Evolutionary conservation across 2,797 vertebrate genomes (phyloP).

Genomic region (Siniperca obscura): DNA sequence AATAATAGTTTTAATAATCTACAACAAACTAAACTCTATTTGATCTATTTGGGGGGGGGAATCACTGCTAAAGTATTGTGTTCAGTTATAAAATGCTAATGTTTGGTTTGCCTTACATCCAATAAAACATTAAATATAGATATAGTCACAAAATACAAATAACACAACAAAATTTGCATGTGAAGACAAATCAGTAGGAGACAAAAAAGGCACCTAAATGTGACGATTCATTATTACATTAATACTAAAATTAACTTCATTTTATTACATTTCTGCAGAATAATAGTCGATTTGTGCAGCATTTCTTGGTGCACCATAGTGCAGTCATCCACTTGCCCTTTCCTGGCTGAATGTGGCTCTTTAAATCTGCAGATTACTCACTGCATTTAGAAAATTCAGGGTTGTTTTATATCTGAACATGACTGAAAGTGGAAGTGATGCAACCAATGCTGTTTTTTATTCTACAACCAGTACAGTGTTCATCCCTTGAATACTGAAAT

Average conservation of each 20-base stretch:
- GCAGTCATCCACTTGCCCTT: background rate
- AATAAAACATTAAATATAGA: no score
- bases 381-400: background rate
- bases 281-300: background rate
- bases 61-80: no score
- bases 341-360: background rate
- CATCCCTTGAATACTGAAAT: constrained; percentile 26
- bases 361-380: background rate
- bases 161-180: no score
- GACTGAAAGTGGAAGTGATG: constrained; percentile 13
- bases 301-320: background rate
- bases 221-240: no score
- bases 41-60: no score
- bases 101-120: no score
- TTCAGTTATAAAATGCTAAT: no score
- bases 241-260: background rate
- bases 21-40: no score
- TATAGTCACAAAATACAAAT: no score
- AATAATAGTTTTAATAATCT: no score
- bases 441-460: background rate
- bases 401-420: background rate
- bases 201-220: no score
- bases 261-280: background rate
- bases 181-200: no score
- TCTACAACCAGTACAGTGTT: background rate